Percentiles rank a stretch among this genome's conserved stretches.
Conservation (phyloP, 2,797 vertebrate species). For the Valencia hispanica region DNA sequence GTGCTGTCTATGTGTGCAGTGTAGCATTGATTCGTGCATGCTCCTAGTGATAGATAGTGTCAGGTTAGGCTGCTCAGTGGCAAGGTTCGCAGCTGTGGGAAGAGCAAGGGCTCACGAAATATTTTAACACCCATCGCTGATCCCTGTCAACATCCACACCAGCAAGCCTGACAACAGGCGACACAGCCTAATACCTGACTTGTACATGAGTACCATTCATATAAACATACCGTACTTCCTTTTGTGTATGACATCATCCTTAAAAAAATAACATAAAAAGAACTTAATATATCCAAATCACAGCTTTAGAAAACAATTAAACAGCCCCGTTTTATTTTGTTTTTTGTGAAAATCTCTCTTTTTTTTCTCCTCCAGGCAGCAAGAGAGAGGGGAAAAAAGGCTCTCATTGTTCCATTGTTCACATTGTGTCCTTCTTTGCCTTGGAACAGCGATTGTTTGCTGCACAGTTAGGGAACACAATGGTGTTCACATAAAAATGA, state of each 20-base stretch:
- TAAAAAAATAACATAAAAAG: slow-evolving; percentile 36
- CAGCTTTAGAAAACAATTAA: slow-evolving; percentile 76
- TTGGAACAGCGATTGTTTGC: slow-evolving; percentile 82
- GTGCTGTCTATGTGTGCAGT: slow-evolving; percentile 73
- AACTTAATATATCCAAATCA: slow-evolving; percentile 70
- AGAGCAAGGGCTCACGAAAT: slow-evolving; percentile 71
- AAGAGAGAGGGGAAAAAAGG: slow-evolving; percentile 68
- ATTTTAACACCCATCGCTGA: slow-evolving; percentile 77
- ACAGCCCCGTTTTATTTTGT: slow-evolving; percentile 49
- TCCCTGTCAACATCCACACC: slow-evolving; percentile 76
- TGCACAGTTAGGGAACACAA: slow-evolving; percentile 80
- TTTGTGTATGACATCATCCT: slow-evolving; percentile 55
- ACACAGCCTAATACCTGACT: slow-evolving; percentile 25
- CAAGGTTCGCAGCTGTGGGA: slow-evolving; percentile 74
- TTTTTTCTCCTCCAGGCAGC: slow-evolving; percentile 62
- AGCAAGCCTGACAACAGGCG: slow-evolving; percentile 65
- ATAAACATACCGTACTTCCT: slow-evolving; percentile 35
- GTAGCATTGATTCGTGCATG: slow-evolving; percentile 76
- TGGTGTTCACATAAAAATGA: slow-evolving; percentile 81
- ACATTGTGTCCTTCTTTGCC: slow-evolving; percentile 79
- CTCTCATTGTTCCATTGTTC: slow-evolving; percentile 81
- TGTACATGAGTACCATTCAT: slow-evolving; percentile 18
- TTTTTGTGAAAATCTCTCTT: slow-evolving; percentile 64
- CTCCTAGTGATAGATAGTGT: slow-evolving; percentile 80
- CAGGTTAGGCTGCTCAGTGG: slow-evolving; percentile 75